Conservation (phyloP, 2,888 invertebrate species). For the Hirudinaria manillensis region DNA sequence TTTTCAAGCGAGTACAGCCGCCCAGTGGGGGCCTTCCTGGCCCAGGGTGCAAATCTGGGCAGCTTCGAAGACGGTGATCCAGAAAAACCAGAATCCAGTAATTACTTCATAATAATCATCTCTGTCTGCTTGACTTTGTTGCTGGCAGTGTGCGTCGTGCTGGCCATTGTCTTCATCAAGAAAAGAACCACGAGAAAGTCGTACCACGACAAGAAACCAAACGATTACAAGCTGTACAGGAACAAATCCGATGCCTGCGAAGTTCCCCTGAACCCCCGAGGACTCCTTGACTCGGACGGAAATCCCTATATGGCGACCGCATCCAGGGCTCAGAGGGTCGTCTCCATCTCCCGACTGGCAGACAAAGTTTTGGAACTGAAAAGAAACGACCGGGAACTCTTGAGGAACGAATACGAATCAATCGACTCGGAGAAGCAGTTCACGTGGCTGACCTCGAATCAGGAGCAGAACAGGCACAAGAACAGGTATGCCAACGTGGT, state of each 20-base stretch:
- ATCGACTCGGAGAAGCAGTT: slow-evolving; percentile 99
- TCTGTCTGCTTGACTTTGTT: no score
- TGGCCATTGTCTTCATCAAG: no score
- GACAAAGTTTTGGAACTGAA: slow-evolving; percentile 93
- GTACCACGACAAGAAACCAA: background rate
- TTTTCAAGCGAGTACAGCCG: slow-evolving; percentile 25
- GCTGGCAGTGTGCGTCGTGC: no score
- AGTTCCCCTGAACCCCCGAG: background rate
- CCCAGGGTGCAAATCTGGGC: background rate
- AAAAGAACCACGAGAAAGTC: no score
- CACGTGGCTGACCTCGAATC: slow-evolving; percentile 97
- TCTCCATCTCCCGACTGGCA: slow-evolving; percentile 83
- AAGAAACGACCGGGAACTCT: slow-evolving; percentile 88
- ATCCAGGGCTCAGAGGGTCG: slow-evolving; percentile 56
- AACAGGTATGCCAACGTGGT: slow-evolving; percentile 98
- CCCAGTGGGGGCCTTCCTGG: background rate
- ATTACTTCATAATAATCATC: no score
- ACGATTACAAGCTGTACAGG: background rate
- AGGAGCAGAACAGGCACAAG: slow-evolving; percentile 95
- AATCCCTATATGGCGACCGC: background rate
- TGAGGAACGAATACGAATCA: slow-evolving; percentile 93
- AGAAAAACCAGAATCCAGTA: background rate
- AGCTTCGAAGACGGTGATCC: background rate
- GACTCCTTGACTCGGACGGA: background rate
- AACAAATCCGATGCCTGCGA: background rate